These are phyloP conservation scores for Bos javanicus DNA, from an alignment of 2,113 vertebrate species.

Conservation along the genomic window DNA sequence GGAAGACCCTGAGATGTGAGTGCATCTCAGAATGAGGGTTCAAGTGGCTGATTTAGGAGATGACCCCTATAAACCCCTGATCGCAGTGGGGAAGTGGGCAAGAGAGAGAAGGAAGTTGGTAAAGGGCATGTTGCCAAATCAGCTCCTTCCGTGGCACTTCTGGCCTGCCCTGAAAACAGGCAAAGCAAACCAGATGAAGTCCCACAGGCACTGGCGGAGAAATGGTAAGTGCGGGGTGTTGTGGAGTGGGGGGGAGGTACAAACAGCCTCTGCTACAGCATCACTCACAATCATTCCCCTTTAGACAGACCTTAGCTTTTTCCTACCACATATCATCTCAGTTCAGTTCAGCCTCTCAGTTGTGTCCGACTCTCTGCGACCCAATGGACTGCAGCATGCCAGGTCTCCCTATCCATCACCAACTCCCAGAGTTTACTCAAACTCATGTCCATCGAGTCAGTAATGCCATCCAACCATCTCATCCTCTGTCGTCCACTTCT, in stretches of 20 bases:
- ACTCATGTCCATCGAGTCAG: background rate
- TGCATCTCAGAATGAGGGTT: background rate
- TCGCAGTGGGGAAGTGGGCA: background rate
- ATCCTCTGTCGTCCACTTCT: background rate
- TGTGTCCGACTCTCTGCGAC: fast-evolving
- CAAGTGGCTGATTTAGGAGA: background rate
- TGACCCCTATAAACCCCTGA: background rate
- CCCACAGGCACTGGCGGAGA: background rate
- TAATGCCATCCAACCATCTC: background rate
- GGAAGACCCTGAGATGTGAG: background rate
- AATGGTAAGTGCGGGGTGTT: background rate
- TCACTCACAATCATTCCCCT: background rate
- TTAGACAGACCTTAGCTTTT: background rate
- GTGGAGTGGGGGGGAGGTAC: background rate
- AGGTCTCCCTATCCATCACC: background rate
- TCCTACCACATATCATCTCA: background rate
- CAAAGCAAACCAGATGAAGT: background rate
- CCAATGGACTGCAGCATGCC: background rate
- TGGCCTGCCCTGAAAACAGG: background rate
- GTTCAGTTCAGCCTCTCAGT: background rate
- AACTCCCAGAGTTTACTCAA: background rate
- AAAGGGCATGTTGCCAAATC: background rate
- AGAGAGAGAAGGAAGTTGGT: background rate
- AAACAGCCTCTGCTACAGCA: background rate
- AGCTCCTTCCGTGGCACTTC: background rate